Evolutionary conservation across 2,888 invertebrate genomes (phyloP).

Genomic region (Synergus itoensis): DNA sequence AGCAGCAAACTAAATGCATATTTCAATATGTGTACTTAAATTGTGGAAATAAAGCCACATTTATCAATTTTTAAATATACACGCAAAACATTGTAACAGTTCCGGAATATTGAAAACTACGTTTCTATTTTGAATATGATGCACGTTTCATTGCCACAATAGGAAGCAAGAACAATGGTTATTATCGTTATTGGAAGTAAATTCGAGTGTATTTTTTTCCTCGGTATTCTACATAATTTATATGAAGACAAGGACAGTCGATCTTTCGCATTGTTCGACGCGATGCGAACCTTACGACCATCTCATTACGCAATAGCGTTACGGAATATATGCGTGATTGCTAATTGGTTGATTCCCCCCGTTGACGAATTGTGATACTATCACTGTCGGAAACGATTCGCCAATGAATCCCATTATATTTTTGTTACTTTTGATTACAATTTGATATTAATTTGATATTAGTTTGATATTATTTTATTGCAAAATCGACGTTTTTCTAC

Average conservation of each 20-base stretch:
- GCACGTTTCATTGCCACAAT: background rate
- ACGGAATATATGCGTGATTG: slow-evolving; percentile 73
- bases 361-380: slow-evolving; percentile 68
- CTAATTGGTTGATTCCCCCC: slow-evolving; percentile 69
- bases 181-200: background rate
- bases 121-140: background rate
- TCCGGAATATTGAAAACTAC: background rate
- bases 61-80: background rate
- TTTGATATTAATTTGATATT: no score
- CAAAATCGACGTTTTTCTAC: no score
- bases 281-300: slow-evolving; percentile 44
- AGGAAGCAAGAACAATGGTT: background rate
- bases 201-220: background rate
- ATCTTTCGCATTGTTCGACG: slow-evolving; percentile 3
- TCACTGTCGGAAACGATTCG: slow-evolving; percentile 66
- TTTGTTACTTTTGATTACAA: no score
- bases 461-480: no score
- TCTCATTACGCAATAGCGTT: slow-evolving; percentile 71
- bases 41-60: background rate
- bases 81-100: background rate
- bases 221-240: background rate
- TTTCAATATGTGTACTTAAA: background rate
- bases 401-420: background rate
- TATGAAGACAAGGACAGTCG: slow-evolving; percentile 3
- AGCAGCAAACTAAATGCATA: background rate